Conservation (phyloP, 2,888 invertebrate genomes). For the Mimas tiliae region DNA sequence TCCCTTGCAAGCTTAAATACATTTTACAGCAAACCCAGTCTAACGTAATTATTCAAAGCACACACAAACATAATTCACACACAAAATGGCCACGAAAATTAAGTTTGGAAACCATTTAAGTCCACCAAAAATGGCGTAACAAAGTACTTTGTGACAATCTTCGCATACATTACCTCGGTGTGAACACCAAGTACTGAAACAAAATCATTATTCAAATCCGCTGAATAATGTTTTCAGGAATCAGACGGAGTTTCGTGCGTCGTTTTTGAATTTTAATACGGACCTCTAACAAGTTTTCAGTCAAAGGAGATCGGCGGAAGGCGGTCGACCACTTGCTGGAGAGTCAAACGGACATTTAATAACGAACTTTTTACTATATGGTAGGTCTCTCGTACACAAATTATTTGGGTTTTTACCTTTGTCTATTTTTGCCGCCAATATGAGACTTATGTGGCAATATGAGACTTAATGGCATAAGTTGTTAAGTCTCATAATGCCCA, state of each 20-base stretch:
- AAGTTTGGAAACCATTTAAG: constrained; percentile 80
- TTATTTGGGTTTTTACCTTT: too few relatives aligned
- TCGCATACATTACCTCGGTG: constrained; percentile 77
- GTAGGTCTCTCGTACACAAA: too few relatives aligned
- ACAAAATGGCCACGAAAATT: constrained; percentile 65
- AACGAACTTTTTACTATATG: too few relatives aligned
- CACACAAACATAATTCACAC: constrained; percentile 26
- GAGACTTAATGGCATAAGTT: too few relatives aligned
- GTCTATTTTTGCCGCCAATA: too few relatives aligned
- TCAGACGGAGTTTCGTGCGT: constrained; percentile 77
- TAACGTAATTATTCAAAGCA: constrained; percentile 27
- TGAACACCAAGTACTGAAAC: constrained; percentile 66
- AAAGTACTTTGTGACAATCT: constrained; percentile 70
- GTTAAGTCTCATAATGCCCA: too few relatives aligned
- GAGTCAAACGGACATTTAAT: constrained; percentile 52
- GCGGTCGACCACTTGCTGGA: constrained; percentile 41
- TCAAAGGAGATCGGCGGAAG: constrained; percentile 80
- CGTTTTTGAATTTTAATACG: constrained; percentile 85
- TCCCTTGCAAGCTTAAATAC: neutral
- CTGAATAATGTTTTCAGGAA: constrained; percentile 83
- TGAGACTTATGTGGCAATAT: too few relatives aligned
- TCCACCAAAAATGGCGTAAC: constrained; percentile 78
- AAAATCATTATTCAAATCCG: constrained; percentile 84
- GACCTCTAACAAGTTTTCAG: constrained; percentile 81
- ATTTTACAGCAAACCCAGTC: neutral